These are phyloP conservation scores for Thyatira batis DNA, from an alignment of 2,888 invertebrate species.

Conservation along the genomic window DNA sequence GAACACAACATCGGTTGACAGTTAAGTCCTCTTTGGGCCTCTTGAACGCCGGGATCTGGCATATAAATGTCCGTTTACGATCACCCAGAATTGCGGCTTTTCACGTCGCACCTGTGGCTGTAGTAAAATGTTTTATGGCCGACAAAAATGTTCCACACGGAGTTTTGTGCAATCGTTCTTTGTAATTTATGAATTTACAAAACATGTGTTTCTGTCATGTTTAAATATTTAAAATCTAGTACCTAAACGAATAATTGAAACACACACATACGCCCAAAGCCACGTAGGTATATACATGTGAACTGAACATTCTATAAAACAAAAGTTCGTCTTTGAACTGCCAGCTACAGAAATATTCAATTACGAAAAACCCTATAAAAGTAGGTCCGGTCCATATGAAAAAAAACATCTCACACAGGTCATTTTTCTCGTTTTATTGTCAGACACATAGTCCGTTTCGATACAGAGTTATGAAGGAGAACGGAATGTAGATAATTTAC, in stretches of 20 bases:
- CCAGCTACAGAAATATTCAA: constrained; percentile 10
- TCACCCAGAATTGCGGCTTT: constrained; percentile 54
- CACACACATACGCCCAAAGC: too few species aligned
- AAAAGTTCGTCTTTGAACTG: neutral
- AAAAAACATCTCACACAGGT: constrained; percentile 28
- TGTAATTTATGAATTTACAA: constrained; percentile 36
- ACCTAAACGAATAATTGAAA: too few species aligned
- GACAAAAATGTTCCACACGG: constrained; percentile 56
- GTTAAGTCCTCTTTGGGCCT: neutral
- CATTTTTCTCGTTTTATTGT: constrained; percentile 35
- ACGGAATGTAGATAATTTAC: constrained; percentile 67
- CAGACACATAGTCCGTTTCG: constrained; percentile 38
- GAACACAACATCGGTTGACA: constrained; percentile 11
- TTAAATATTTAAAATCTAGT: too few species aligned
- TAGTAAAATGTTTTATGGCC: constrained; percentile 66
- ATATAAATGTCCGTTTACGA: constrained; percentile 58
- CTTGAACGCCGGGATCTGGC: constrained; percentile 8
- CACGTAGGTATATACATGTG: too few species aligned
- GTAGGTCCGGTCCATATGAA: constrained; percentile 15
- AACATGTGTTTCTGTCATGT: constrained; percentile 3
- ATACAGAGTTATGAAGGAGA: constrained; percentile 65
- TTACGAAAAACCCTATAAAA: constrained; percentile 30
- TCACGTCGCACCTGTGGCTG: constrained; percentile 68
- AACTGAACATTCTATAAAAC: constrained; percentile 5
- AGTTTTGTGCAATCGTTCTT: constrained; percentile 47